Evolutionary conservation across 2,797 vertebrate genomes (phyloP), one percentile per base, ranked within the genome.

Genomic region (Amphiprion clarkii): DNA sequence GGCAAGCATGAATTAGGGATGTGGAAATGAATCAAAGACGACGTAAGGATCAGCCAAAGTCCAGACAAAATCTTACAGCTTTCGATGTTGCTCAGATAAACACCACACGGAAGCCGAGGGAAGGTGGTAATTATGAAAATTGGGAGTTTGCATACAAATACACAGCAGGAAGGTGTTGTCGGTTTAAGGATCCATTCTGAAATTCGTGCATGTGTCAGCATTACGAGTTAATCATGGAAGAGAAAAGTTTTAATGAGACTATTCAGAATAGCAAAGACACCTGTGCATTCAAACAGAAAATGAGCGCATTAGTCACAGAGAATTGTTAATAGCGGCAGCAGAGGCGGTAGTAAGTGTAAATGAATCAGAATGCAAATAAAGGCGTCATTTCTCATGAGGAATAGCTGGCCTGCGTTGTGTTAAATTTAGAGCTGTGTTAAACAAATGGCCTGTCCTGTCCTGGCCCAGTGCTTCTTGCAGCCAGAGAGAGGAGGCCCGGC

Each of bases 251-350:
- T 86, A 87, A 87, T 84, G 76, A 79, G 74, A 71, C 51, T 29
- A 25, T 53, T 78, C 67, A 40, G 71, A 76, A 67, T 6, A 65
- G 56, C 5, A 42, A 73, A 74, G 73, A 82, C 81, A 87, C 86
- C 82, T 84, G 79, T 61, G 77, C 60, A 13, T 74, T 87, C 82
- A 84, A 62, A 87, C 66, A 84, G 84, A 85, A 88, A 86, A 87
- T 55, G 14, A 81, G 73, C 33, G 65, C 48, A 79, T 87, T 81
- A 82, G 60, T 85, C 75, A 77, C 48, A 58, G 59, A 58, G 76
- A 78, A 76, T 73, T 1, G 17, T 29, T 84, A 82, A 83, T 57
- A 62, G 74, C 36, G 3, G 68, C 59, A 4, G 65, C 44, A 2
- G 59, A 61, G 11, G 68, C 55, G 40, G 65, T 44, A 17, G 76